Evolutionary conservation across 1,140 invertebrate genomes (phyloP), one percentile per base, ranked within the genome.

Genomic region (Littorina saxatilis): DNA sequence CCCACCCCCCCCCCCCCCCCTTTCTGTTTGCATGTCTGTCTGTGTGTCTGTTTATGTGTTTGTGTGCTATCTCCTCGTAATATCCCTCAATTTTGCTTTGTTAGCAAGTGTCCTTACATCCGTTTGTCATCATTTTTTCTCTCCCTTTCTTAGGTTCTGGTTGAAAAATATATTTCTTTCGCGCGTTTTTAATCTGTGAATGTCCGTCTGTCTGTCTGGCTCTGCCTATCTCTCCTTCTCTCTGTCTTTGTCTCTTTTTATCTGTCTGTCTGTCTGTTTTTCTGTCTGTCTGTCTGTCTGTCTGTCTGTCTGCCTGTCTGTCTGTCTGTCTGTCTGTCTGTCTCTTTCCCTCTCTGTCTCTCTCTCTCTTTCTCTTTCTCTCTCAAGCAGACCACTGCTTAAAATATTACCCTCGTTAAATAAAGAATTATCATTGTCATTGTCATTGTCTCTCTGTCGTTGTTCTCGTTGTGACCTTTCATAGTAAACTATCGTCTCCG

Each of bases 141-240:
- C n/a, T n/a, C n/a, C n/a, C n/a, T n/a, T n/a, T n/a, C n/a, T n/a
- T n/a, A n/a, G n/a, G n/a, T n/a, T n/a, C n/a, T n/a, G n/a, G n/a
- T n/a, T n/a, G n/a, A n/a, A n/a, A n/a, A n/a, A n/a, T n/a, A n/a
- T n/a, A n/a, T n/a, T n/a, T n/a, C n/a, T n/a, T n/a, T n/a, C n/a
- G n/a, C n/a, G n/a, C n/a, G n/a, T n/a, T n/a, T n/a, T n/a, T n/a
- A 29, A 29, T 27, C 20, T 15, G 11, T 68, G 15, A 29, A 29
- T 35, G 35, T 27, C 63, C n/a, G 17, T 17, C 70, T 43, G 37
- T 4, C 35, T 68, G 27, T 17, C 66, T 68, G 70, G 15, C 23
- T n/a, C 39, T 73, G 23, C n/a, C 40, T 73, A 0, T 43, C 70
- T 43, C 39, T 43, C 70, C n/a, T 23, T 73, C 70, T 73, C 39